These are phyloP conservation scores for Forbesichthys agassizii DNA, from an alignment of 2,113 vertebrate genomes.

Conservation along the genomic window DNA sequence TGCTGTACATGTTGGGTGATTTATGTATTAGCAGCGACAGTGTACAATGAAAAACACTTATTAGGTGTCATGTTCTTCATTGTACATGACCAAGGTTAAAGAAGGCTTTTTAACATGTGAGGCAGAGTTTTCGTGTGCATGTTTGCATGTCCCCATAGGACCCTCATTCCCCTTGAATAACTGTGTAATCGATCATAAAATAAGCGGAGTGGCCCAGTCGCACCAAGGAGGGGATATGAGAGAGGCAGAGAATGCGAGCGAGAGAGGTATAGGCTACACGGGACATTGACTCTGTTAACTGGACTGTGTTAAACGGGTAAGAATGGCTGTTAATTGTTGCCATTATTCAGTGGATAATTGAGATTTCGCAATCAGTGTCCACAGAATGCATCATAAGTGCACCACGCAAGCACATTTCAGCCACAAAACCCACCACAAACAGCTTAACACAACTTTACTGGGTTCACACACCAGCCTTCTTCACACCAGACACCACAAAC, in stretches of 20 bases:
- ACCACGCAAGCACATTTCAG: background rate
- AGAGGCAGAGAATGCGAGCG: slow-evolving; percentile 28
- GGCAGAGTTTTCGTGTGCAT: slow-evolving; percentile 37
- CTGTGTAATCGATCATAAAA: slow-evolving; percentile 73
- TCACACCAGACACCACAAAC: too few species aligned
- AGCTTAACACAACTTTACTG: too few species aligned
- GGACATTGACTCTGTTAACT: slow-evolving; percentile 60
- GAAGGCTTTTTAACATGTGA: slow-evolving; percentile 58
- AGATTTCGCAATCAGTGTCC: background rate
- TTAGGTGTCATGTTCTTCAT: slow-evolving; percentile 65
- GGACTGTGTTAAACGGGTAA: background rate
- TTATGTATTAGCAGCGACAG: slow-evolving; percentile 62
- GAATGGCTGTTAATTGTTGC: background rate
- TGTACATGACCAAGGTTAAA: slow-evolving; percentile 69
- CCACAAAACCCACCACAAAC: too few species aligned
- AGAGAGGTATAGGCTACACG: slow-evolving; percentile 50
- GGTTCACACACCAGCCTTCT: too few species aligned
- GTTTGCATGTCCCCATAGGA: slow-evolving; percentile 41
- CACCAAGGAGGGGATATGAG: slow-evolving; percentile 8
- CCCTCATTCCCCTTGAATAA: slow-evolving; percentile 62
- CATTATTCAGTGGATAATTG: background rate
- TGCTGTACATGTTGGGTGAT: slow-evolving; percentile 51
- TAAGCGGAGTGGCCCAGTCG: slow-evolving; percentile 69
- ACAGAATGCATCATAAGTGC: background rate
- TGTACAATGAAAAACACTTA: slow-evolving; percentile 71